Evolutionary conservation across 2,797 vertebrate species (phyloP), one percentile per base, ranked within the genome.

Genomic region (Liparis tanakae): DNA sequence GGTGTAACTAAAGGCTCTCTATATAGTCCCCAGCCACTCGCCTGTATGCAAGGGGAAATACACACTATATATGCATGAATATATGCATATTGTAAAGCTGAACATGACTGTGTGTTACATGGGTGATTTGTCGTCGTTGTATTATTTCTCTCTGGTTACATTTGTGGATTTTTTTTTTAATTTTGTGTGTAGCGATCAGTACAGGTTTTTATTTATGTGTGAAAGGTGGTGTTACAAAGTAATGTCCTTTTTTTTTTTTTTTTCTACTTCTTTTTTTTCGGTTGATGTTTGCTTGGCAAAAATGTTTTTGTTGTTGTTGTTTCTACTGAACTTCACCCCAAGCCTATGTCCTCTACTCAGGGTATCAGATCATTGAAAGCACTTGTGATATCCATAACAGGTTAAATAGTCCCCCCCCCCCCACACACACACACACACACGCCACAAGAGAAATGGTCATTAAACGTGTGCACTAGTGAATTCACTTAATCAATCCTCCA

Each of bases 21-120:
- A 84, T 92, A 86, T 89, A 86, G 72, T 84, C 88, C 85, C 88
- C 83, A 69, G 66, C 79, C 85, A 85, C 81, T 74, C 76, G 82
- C 88, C 84, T 89, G 85, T 93, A 91, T 93, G 88, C 90, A 91
- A 88, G 87, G 87, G 87, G 90, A 82, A 83, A 83, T 84, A 85
- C 84, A 90, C 79, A 87, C 80, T 91, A 89, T 91, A 91, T 92
- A 92, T 92, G 92, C 93, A 94, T 92, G 91, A 83, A 60, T 81
- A 88, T 91, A 91, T 94, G 93, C 92, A 94, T 94, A 94, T 91
- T 90, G 88, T 91, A 87, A 91, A 88, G 80, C 88, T 90, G 82
- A 91, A 90, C 88, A 89, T 75, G 85, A 91, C 89, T 84, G 72
- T 87, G 85, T 91, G 85, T 91, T n/a, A 87, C 74, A 87, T 84